These are phyloP conservation scores for Plecturocebus donacophilus DNA, from an alignment of 2,113 vertebrate species.

Conservation along the genomic window DNA sequence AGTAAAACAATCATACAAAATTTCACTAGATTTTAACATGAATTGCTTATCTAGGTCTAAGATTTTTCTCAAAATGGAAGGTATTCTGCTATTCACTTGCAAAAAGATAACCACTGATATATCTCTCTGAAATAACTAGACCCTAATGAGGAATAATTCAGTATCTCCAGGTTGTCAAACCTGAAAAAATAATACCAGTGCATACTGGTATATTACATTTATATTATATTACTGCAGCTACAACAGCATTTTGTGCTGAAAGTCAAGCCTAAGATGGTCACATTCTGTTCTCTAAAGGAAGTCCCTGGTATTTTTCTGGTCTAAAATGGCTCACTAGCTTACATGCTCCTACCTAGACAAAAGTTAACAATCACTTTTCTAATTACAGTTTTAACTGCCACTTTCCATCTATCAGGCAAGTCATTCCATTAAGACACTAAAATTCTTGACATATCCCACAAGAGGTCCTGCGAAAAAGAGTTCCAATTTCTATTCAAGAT, in stretches of 20 bases:
- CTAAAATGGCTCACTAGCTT: background rate
- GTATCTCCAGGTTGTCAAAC: background rate
- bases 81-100: background rate
- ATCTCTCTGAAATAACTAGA: background rate
- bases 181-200: fast-evolving
- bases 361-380: fast-evolving
- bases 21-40: background rate
- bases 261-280: background rate
- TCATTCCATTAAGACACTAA: background rate
- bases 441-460: background rate
- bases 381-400: background rate
- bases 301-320: fast-evolving
- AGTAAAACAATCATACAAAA: background rate
- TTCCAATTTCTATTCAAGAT: background rate
- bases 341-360: background rate
- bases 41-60: background rate
- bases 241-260: background rate
- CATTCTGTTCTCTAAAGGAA: background rate
- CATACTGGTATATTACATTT: no score
- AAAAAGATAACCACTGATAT: background rate
- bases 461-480: no score
- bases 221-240: no score
- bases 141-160: background rate
- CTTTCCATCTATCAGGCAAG: background rate
- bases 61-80: background rate